Percentiles rank a stretch among this genome's conserved stretches.
phyloP scores from a whole-genome alignment of 1,140 invertebrate genomes.

The Propsilocerus akamusi region DNA sequence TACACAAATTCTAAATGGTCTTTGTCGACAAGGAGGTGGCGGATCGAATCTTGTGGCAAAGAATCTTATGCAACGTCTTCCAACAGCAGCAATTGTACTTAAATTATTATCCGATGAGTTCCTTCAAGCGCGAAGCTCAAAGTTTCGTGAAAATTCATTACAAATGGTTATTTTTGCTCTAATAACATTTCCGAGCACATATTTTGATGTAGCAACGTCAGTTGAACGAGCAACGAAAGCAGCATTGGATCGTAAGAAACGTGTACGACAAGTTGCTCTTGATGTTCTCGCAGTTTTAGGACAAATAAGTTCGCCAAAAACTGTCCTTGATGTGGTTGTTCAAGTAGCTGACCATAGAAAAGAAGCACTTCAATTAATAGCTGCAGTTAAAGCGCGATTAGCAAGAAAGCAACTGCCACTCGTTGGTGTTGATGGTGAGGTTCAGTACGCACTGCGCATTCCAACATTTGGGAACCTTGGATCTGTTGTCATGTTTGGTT shows the following conservation, averaged over 20 bases:
- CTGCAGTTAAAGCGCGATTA: constrained; percentile 32
- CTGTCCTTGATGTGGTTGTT: constrained; percentile 28
- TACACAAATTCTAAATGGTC: constrained; percentile 29
- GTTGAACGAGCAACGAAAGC: constrained; percentile 33
- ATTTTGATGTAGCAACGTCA: constrained; percentile 48
- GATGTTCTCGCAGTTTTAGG: constrained; percentile 60
- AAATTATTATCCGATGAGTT: constrained; percentile 40
- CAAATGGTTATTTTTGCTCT: constrained; percentile 57
- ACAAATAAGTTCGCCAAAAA: constrained; percentile 41
- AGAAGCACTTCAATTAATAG: constrained; percentile 26
- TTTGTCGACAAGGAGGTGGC: constrained; percentile 37
- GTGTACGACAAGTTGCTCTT: constrained; percentile 59
- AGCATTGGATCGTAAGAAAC: constrained; percentile 44
- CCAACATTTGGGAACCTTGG: constrained; percentile 13
- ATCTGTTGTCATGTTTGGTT: constrained; percentile 18
- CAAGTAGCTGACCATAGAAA: constrained; percentile 22
- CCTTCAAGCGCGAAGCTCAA: constrained; percentile 40
- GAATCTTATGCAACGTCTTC: constrained; percentile 41
- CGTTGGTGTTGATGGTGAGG: constrained; percentile 42
- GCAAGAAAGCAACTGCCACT: constrained; percentile 42
- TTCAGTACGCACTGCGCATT: constrained; percentile 41
- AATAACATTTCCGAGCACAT: constrained; percentile 60
- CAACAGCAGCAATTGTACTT: constrained; percentile 38
- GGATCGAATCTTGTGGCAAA: constrained; percentile 35
- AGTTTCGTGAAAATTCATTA: constrained; percentile 56